Percentiles rank a stretch among this genome's conserved stretches.
These are phyloP conservation scores for Babyrousa celebensis DNA, from an alignment of 2,797 vertebrate genomes.

Conservation along the genomic window DNA sequence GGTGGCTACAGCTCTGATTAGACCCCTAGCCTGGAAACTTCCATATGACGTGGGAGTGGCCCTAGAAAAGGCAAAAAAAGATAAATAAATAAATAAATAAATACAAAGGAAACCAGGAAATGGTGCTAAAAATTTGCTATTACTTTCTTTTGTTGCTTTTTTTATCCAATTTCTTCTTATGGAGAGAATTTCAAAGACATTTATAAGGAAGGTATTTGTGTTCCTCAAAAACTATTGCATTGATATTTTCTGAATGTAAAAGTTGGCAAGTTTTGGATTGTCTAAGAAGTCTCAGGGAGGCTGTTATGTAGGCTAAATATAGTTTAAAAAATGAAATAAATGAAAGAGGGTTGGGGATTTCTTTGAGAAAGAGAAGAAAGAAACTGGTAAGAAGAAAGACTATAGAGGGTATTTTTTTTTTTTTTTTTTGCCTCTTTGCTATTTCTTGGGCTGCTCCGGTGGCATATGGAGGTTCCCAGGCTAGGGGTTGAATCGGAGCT, in stretches of 20 bases:
- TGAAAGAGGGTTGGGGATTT: not conserved
- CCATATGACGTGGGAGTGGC: too few relatives aligned
- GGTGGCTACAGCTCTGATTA: too few relatives aligned
- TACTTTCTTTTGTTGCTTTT: not conserved
- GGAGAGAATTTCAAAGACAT: not conserved
- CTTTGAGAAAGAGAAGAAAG: not conserved
- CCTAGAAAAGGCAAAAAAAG: too few relatives aligned
- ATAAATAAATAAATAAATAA: not conserved
- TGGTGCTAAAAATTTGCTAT: not conserved
- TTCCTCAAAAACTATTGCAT: slow-evolving; percentile 47
- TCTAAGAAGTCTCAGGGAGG: not conserved
- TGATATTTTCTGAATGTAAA: not conserved
- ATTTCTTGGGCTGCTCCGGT: too few relatives aligned
- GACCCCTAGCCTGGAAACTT: too few relatives aligned
- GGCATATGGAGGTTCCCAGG: too few relatives aligned
- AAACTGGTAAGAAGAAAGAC: not conserved
- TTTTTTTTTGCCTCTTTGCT: too few relatives aligned
- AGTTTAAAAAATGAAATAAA: not conserved
- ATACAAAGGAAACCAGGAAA: not conserved
- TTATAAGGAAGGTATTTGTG: slow-evolving; percentile 2
- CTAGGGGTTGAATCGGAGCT: too few relatives aligned
- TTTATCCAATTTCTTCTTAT: not conserved
- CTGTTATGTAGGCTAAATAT: not conserved
- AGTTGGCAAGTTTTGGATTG: not conserved
- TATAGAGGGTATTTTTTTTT: not conserved